These are phyloP conservation scores for Parazoanthus atlanticus DNA, from an alignment of 92 coral and sea anemone genomes.

Conservation along the genomic window DNA sequence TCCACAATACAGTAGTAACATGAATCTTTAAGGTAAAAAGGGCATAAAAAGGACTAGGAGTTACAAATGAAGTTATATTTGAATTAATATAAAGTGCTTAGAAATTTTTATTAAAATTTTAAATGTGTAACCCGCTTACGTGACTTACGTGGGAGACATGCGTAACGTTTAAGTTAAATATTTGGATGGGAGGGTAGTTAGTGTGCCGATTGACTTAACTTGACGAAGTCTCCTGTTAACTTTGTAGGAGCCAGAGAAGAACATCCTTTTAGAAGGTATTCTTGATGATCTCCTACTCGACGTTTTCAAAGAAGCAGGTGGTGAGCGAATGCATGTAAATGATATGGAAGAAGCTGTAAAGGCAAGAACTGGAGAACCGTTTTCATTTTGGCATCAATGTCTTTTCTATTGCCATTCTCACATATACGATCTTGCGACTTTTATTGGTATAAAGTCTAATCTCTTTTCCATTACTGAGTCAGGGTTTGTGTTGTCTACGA, in stretches of 20 bases:
- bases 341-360: neutral
- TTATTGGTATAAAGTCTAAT: neutral
- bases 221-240: too few species aligned
- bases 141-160: too few species aligned
- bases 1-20: too few species aligned
- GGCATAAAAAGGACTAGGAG: too few species aligned
- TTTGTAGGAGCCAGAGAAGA: neutral
- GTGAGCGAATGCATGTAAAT: neutral
- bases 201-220: too few species aligned
- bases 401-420: neutral
- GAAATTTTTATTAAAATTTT: too few species aligned
- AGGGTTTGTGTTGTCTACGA: neutral
- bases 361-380: neutral
- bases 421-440: neutral
- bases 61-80: too few species aligned
- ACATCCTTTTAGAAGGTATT: neutral
- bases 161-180: too few species aligned
- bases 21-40: too few species aligned
- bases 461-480: neutral
- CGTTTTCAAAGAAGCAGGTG: constrained; percentile 1
- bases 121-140: too few species aligned
- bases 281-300: neutral
- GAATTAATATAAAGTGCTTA: too few species aligned
- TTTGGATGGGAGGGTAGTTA: too few species aligned
- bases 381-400: neutral